Percentiles rank a stretch among this genome's conserved stretches.
Conservation (phyloP, 2,797 vertebrate genomes). For the Poeciliopsis paucimaculata region DNA sequence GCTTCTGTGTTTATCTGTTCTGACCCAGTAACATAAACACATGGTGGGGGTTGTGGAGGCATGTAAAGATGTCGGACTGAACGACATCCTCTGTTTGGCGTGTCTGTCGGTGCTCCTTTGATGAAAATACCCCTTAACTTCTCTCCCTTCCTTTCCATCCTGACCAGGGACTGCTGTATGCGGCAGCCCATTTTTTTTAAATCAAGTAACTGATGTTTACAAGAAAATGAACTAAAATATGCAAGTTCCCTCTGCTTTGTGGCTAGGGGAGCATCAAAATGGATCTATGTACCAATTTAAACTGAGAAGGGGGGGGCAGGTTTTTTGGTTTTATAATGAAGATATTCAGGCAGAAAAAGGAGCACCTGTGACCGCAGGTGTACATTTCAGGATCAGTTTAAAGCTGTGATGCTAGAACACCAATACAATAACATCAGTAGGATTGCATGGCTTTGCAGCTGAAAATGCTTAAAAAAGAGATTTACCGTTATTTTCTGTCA, state of each 20-base stretch:
- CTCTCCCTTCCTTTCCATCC: constrained; percentile 52
- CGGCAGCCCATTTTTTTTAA: constrained; percentile 69
- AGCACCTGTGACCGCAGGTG: constrained; percentile 75
- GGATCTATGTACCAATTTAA: constrained; percentile 55
- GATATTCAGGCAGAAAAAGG: constrained; percentile 68
- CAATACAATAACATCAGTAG: constrained; percentile 62
- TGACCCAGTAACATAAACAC: constrained; percentile 57
- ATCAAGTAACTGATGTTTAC: constrained; percentile 79
- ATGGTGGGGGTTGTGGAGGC: constrained; percentile 35
- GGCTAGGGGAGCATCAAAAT: constrained; percentile 50
- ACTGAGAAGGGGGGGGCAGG: constrained; percentile 42
- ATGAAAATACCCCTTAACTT: constrained; percentile 27
- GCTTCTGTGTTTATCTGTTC: constrained; percentile 68
- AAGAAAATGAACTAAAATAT: constrained; percentile 70
- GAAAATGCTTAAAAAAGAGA: constrained; percentile 58
- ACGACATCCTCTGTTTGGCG: constrained; percentile 59
- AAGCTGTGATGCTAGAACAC: constrained; percentile 75
- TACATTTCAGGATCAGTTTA: constrained; percentile 67
- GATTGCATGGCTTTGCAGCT: constrained; percentile 77
- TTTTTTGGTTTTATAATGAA: constrained; percentile 47
- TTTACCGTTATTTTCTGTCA: constrained; percentile 54
- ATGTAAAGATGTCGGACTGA: constrained; percentile 61
- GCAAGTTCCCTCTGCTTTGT: constrained; percentile 70
- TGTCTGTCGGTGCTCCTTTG: constrained; percentile 76
- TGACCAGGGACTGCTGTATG: constrained; percentile 62